phyloP scores from a whole-genome alignment of 2,888 invertebrate genomes.

The Stenodema calcarata region DNA sequence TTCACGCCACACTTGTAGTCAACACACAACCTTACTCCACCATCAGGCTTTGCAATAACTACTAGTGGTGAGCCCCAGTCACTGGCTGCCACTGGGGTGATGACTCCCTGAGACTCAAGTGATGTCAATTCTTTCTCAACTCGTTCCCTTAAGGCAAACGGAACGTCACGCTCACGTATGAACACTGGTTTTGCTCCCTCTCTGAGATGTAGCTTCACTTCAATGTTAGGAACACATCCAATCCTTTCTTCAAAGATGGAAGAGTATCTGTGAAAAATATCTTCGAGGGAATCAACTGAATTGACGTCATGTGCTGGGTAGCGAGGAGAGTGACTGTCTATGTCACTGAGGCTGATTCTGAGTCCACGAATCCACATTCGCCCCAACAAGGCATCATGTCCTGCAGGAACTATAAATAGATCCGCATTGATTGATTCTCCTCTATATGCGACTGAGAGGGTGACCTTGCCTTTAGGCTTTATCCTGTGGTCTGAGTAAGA shows the following conservation, averaged over 20 bases:
- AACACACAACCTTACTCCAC: constrained; percentile 31
- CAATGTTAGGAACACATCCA: constrained; percentile 31
- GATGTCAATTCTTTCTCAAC: constrained; percentile 29
- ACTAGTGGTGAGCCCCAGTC: constrained; percentile 40
- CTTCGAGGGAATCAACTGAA: constrained; percentile 17
- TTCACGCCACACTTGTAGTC: constrained; percentile 40
- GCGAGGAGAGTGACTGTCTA: background rate
- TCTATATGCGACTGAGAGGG: constrained; percentile 24
- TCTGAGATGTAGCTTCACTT: constrained; percentile 43
- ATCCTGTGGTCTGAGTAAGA: constrained; percentile 36
- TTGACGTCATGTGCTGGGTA: background rate
- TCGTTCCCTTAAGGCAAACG: constrained; percentile 31
- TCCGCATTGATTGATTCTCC: constrained; percentile 22
- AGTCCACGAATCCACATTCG: constrained; percentile 39
- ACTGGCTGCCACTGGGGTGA: constrained; percentile 43
- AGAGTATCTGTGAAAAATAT: constrained; percentile 14
- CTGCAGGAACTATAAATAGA: constrained; percentile 39
- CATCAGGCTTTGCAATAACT: constrained; percentile 35
- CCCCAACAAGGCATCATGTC: constrained; percentile 39
- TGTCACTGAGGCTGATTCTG: constrained; percentile 27
- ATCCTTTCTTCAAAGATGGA: constrained; percentile 38
- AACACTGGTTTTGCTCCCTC: constrained; percentile 38
- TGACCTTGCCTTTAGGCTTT: constrained; percentile 33
- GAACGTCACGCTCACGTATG: constrained; percentile 42
- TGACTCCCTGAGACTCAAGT: constrained; percentile 35